These are phyloP conservation scores for Drosophila paranaensis DNA, from an alignment of 2,888 invertebrate species.

Conservation along the genomic window DNA sequence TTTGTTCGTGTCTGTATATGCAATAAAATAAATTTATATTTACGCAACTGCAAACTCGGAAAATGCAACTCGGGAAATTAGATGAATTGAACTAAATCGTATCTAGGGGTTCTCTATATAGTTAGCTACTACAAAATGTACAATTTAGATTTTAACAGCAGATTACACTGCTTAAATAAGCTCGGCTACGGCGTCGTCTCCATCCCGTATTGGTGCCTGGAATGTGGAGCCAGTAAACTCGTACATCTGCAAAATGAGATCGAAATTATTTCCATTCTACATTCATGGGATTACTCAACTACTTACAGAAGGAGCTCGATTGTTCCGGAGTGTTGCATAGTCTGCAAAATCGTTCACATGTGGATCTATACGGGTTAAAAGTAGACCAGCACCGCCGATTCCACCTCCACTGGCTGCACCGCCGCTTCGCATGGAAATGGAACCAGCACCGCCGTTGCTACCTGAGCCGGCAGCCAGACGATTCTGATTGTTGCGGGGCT, in stretches of 20 bases:
- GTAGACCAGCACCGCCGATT: constrained; percentile 58
- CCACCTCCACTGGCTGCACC: constrained; percentile 63
- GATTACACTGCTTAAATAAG: constrained; percentile 77
- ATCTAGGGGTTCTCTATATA: constrained; percentile 39
- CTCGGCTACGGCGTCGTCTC: constrained; percentile 84
- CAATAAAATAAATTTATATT: constrained; percentile 41
- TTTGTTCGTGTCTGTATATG: constrained; percentile 41
- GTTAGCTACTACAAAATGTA: constrained; percentile 67
- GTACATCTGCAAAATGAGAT: constrained; percentile 74
- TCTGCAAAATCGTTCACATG: constrained; percentile 84
- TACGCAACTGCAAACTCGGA: constrained; percentile 43
- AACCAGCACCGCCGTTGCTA: constrained; percentile 60
- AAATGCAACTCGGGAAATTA: constrained; percentile 60
- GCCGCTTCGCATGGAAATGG: constrained; percentile 68
- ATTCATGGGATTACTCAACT: not conserved
- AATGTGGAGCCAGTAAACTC: constrained; percentile 89
- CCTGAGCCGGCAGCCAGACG: constrained; percentile 57
- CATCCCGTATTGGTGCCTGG: constrained; percentile 87
- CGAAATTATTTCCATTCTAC: not conserved
- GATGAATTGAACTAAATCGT: constrained; percentile 52
- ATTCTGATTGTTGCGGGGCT: constrained; percentile 82
- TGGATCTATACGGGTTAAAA: constrained; percentile 72
- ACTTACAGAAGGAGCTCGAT: constrained; percentile 84
- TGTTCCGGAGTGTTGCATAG: constrained; percentile 85
- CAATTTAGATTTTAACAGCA: constrained; percentile 45